These are phyloP conservation scores for Salvator merianae DNA, from an alignment of 2,113 vertebrate genomes.

Conservation along the genomic window DNA sequence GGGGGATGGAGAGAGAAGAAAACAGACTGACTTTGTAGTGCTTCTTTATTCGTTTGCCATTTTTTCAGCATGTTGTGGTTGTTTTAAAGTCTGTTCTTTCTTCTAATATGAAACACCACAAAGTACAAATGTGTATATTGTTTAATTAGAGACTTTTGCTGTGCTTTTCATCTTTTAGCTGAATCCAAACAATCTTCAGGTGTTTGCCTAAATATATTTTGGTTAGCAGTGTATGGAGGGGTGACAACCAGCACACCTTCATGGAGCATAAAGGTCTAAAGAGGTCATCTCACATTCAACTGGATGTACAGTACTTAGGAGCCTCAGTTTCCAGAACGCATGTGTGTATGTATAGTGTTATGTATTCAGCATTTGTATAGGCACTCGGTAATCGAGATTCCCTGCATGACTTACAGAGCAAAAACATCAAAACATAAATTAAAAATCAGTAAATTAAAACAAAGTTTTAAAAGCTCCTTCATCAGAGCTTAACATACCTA, in stretches of 20 bases:
- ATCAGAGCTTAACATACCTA: no score
- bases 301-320: background rate
- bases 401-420: no score
- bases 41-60: background rate
- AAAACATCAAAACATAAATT: no score
- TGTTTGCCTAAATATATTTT: background rate
- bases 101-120: background rate
- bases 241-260: background rate
- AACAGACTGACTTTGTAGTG: background rate
- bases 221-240: background rate
- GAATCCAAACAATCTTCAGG: background rate
- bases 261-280: background rate
- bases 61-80: background rate
- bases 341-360: no score
- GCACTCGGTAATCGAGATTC: no score
- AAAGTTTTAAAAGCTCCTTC: no score
- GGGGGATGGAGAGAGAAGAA: background rate
- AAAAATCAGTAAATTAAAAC: no score
- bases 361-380: no score
- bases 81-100: background rate
- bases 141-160: background rate
- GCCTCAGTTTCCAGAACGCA: no score
- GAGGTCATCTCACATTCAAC: background rate
- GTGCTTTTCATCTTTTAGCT: background rate
- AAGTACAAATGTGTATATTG: background rate